Percentiles rank a stretch among this genome's conserved stretches.
phyloP scores from a whole-genome alignment of 2,113 vertebrate genomes.

The Butastur rufipennis region DNA sequence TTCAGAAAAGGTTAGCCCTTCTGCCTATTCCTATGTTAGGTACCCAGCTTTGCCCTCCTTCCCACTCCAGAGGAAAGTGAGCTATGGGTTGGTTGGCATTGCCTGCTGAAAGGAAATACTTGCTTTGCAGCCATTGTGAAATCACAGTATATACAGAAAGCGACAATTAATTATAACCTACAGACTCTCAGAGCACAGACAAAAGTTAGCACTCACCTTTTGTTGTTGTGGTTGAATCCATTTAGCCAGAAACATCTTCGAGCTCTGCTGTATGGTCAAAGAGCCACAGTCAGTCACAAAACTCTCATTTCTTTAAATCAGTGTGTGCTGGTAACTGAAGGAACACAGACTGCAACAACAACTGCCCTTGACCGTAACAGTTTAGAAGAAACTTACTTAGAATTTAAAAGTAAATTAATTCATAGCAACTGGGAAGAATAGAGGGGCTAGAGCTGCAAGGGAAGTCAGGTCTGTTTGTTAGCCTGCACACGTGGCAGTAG shows the following conservation, averaged over 20 bases:
- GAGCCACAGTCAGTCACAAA: neutral
- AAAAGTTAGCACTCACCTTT: neutral
- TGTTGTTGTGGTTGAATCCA: neutral
- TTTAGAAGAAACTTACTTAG: neutral
- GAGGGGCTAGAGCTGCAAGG: neutral
- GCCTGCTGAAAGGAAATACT: neutral
- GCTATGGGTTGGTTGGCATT: neutral
- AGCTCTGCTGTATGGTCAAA: neutral
- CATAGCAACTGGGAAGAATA: neutral
- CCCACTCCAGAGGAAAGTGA: neutral
- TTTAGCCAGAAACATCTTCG: neutral
- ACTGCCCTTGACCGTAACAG: neutral
- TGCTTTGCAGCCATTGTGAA: neutral
- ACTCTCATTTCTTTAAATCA: neutral
- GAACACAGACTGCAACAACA: neutral
- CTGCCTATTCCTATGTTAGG: rapidly evolving
- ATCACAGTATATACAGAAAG: no score
- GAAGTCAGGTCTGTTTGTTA: neutral
- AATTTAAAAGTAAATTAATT: neutral
- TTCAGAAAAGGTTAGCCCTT: neutral
- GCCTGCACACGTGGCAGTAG: neutral
- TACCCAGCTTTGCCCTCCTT: neutral
- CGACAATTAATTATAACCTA: rapidly evolving
- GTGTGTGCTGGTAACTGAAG: neutral
- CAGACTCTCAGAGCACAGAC: neutral